Evolutionary conservation across 2,113 vertebrate genomes (phyloP).

Genomic region (Pelobates fuscus): DNA sequence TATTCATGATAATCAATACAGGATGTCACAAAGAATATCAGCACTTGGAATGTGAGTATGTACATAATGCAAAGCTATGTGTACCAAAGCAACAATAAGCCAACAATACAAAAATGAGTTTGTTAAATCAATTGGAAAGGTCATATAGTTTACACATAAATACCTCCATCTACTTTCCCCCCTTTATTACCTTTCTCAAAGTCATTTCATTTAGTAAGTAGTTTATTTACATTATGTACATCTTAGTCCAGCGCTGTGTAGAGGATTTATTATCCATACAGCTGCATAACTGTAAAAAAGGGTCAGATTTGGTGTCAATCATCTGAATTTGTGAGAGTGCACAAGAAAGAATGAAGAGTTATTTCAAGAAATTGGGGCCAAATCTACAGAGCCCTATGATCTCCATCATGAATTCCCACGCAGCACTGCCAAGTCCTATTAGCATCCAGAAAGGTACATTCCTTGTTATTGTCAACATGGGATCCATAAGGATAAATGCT

Average conservation of each 20-base stretch:
- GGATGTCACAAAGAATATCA: not conserved
- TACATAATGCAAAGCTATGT: not conserved
- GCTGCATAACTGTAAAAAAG: not conserved
- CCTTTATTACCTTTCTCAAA: not conserved
- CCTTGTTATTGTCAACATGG: not conserved
- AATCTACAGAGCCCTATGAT: not conserved
- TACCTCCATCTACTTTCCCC: not conserved
- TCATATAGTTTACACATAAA: not conserved
- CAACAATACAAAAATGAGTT: not conserved
- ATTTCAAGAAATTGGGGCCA: conserved; percentile 11
- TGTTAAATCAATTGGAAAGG: not conserved
- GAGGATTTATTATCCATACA: conserved; percentile 1
- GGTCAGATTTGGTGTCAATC: conserved; percentile 4
- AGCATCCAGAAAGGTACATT: not conserved
- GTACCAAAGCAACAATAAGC: not conserved
- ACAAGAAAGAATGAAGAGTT: not conserved
- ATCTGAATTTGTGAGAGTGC: conserved; percentile 9
- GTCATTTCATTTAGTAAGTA: not conserved
- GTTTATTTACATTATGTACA: not conserved
- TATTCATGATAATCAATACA: not conserved
- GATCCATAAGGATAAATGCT: not conserved
- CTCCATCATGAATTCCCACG: not conserved
- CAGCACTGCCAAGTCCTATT: not conserved
- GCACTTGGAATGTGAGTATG: not conserved
- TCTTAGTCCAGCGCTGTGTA: not conserved